Conservation (phyloP, 2,797 vertebrate species). For the Furcifer pardalis region DNA sequence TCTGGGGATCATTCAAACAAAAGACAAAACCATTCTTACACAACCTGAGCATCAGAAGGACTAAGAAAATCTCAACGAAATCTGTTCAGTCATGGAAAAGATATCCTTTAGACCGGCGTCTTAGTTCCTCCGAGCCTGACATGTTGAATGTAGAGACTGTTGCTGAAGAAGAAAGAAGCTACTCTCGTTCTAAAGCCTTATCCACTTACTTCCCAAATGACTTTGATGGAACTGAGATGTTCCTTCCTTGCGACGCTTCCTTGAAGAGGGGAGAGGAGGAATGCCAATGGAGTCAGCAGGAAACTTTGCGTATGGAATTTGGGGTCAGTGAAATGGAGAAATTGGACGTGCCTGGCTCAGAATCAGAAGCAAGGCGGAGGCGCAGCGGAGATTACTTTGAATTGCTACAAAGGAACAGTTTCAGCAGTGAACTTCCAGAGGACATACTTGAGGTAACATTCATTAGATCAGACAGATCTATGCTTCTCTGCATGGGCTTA, state of each 20-base stretch:
- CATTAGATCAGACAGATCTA: accelerated
- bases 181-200: conserved; percentile 52
- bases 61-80: conserved; percentile 69
- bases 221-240: conserved; percentile 60
- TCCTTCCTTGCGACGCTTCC: conserved; percentile 53
- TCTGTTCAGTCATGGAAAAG: conserved; percentile 53
- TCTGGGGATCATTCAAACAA: conserved; percentile 80
- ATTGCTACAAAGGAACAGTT: conserved; percentile 55
- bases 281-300: conserved; percentile 61
- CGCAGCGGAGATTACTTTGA: conserved; percentile 54
- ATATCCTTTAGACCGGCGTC: conserved; percentile 68
- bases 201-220: conserved; percentile 63
- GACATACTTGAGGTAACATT: conserved; percentile 69
- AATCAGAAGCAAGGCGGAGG: background rate
- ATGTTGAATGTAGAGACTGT: conserved; percentile 72
- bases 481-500: background rate
- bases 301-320: conserved; percentile 2
- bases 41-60: conserved; percentile 73
- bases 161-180: conserved; percentile 47
- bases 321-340: background rate
- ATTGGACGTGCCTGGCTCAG: accelerated
- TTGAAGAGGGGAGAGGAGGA: conserved; percentile 57
- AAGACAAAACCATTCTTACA: conserved; percentile 75
- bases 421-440: background rate
- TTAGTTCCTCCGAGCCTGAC: conserved; percentile 78